A percentile compares a stretch with the other conserved stretches of the same genome.
These are phyloP conservation scores for Brachystomella parvula DNA, from an alignment of 1,140 invertebrate genomes.

Conservation along the genomic window DNA sequence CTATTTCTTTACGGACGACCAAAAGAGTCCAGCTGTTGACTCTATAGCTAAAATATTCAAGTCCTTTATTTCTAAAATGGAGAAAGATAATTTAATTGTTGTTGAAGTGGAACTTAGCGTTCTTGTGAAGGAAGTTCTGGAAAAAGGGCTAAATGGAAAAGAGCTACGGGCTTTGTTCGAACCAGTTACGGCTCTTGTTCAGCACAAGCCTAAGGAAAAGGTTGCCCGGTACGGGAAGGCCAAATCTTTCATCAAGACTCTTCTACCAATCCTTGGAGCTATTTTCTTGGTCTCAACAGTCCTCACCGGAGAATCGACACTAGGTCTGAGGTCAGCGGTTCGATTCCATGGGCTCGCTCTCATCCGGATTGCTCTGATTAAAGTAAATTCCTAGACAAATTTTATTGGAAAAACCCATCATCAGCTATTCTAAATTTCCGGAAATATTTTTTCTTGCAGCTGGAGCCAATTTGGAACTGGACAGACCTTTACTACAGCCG, in stretches of 20 bases:
- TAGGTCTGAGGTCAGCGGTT: not conserved
- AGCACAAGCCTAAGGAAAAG: not conserved
- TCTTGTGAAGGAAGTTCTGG: not conserved
- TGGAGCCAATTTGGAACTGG: conserved; percentile 71
- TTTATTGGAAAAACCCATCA: not conserved
- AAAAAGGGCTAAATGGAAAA: not conserved
- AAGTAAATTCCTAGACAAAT: not conserved
- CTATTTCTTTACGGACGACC: too few species aligned
- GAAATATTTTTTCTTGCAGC: conserved; percentile 33
- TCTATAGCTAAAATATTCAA: not conserved
- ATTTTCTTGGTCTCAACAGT: not conserved
- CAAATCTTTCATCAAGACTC: not conserved
- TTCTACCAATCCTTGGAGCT: not conserved
- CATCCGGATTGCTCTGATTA: not conserved
- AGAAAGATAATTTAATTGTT: not conserved
- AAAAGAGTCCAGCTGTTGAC: conserved; percentile 4
- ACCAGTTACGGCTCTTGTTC: not conserved
- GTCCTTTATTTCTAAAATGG: not conserved
- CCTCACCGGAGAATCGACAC: not conserved
- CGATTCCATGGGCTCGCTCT: not conserved
- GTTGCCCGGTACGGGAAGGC: not conserved
- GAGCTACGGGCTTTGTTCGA: not conserved
- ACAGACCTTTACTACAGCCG: conserved; percentile 62
- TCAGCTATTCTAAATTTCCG: not conserved
- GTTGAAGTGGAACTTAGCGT: not conserved